phyloP scores from a whole-genome alignment of 1,140 invertebrate species.

The Phthorimaea operculella region DNA sequence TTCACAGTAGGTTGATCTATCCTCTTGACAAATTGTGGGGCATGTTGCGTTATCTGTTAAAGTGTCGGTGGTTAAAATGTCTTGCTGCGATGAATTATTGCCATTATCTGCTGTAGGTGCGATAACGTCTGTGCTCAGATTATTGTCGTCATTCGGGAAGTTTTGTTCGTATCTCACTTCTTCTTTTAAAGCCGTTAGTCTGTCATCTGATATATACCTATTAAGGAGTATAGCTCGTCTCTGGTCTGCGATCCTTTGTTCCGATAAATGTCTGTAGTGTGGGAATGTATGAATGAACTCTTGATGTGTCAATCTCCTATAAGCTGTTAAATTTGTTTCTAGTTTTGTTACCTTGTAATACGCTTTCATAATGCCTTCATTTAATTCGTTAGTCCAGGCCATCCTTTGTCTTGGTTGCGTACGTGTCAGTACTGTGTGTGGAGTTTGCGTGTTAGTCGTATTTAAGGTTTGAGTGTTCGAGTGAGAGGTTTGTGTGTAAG shows the following conservation, averaged over 20 bases:
- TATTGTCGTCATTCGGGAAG: no score
- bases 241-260: neutral
- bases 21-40: no score
- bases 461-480: no score
- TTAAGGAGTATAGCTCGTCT: neutral
- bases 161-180: no score
- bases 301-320: neutral
- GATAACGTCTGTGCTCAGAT: no score
- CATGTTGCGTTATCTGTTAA: no score
- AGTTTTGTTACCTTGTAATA: neutral
- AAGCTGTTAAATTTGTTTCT: conserved; percentile 5
- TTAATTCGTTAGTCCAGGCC: conserved; percentile 3
- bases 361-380: neutral
- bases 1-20: no score
- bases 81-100: no score
- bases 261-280: no score
- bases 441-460: neutral
- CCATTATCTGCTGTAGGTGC: no score
- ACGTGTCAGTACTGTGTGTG: neutral
- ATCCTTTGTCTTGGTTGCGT: neutral
- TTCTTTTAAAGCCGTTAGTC: no score
- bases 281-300: neutral
- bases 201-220: neutral
- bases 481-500: neutral
- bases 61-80: no score